Conservation (phyloP, 2,888 invertebrate genomes). For the Phania funesta region DNA sequence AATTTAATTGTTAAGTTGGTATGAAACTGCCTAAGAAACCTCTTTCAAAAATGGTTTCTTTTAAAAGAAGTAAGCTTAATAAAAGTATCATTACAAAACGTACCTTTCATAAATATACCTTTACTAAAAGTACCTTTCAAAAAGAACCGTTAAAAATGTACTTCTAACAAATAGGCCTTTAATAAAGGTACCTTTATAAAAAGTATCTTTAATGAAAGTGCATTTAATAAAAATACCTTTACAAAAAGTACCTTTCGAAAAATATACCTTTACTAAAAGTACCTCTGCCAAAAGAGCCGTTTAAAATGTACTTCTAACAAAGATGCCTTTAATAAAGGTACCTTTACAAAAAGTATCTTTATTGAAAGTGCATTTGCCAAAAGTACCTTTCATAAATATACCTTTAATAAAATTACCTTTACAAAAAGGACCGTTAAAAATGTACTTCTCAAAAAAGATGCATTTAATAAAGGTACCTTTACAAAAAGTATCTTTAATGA, state of each 20-base stretch:
- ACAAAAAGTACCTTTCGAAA: neutral
- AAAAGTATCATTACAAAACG: neutral
- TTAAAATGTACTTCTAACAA: too few relatives aligned
- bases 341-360: neutral
- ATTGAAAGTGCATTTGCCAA: neutral
- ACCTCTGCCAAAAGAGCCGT: too few relatives aligned
- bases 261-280: too few relatives aligned
- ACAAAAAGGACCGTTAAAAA: too few relatives aligned
- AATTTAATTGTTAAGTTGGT: too few relatives aligned
- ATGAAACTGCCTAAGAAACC: too few relatives aligned
- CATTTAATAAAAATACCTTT: neutral
- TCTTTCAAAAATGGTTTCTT: too few relatives aligned
- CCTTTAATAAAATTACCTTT: neutral
- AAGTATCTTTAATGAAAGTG: neutral
- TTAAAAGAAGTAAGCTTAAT: neutral
- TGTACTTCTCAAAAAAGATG: too few relatives aligned
- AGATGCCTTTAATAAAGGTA: neutral
- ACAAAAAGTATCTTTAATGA: neutral
- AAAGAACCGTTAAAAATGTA: neutral
- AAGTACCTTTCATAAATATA: neutral
- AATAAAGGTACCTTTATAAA: neutral
- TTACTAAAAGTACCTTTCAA: neutral
- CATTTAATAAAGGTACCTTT: too few relatives aligned
- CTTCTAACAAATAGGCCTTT: neutral
- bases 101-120: neutral